phyloP scores from a whole-genome alignment of 2,113 vertebrate species.

The Glareola pratincola region DNA sequence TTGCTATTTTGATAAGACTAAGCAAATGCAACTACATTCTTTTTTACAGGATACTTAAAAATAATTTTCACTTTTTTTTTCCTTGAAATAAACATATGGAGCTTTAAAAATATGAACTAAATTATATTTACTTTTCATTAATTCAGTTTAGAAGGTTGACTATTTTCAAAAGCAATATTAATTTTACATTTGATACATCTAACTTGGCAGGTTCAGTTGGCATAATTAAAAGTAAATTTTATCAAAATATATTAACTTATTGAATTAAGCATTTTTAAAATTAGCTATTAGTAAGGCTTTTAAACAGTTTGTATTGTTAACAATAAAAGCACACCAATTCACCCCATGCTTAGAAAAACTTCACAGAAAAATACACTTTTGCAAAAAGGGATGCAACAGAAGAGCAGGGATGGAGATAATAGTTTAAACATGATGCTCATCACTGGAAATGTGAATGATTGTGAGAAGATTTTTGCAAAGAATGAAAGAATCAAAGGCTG shows the following conservation, averaged over 20 bases:
- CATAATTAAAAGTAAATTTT: conserved; percentile 54
- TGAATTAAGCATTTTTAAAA: conserved; percentile 33
- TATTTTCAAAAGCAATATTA: conserved; percentile 19
- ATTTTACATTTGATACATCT: neutral
- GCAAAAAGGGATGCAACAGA: conserved; percentile 39
- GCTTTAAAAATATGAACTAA: neutral
- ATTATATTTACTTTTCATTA: neutral
- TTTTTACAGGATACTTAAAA: neutral
- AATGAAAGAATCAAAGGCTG: conserved; percentile 43
- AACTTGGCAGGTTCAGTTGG: conserved; percentile 23
- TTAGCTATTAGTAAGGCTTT: conserved; percentile 37
- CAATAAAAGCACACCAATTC: conserved; percentile 29
- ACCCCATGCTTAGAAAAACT: conserved; percentile 60
- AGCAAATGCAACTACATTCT: neutral
- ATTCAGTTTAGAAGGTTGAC: neutral
- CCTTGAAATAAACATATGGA: neutral
- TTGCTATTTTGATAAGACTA: neutral
- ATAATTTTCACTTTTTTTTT: neutral
- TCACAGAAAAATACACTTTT: conserved; percentile 58
- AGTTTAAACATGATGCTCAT: conserved; percentile 20
- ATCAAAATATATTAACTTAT: conserved; percentile 42
- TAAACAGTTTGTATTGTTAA: conserved; percentile 37
- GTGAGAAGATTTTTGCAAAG: conserved; percentile 47
- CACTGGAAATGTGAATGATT: conserved; percentile 31
- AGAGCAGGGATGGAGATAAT: conserved; percentile 43